phyloP scores from a whole-genome alignment of 2,888 invertebrate genomes.

The Eremobia ochroleuca region DNA sequence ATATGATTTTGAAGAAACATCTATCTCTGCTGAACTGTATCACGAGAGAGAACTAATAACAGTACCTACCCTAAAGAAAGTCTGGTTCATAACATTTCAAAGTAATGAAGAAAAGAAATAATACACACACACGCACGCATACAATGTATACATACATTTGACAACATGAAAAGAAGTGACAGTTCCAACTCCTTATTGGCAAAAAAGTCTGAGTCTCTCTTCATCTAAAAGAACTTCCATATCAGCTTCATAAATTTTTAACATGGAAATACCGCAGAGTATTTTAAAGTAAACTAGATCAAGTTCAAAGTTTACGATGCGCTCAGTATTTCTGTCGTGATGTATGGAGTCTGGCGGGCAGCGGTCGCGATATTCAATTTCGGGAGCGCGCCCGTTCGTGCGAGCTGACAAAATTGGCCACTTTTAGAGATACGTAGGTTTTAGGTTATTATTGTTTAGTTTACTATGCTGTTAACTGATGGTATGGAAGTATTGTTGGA shows the following conservation, averaged over 20 bases:
- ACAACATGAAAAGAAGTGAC: neutral
- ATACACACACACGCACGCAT: too few species aligned
- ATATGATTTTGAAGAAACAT: neutral
- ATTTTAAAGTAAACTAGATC: conserved; percentile 34
- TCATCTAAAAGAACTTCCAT: neutral
- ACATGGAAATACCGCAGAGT: conserved; percentile 17
- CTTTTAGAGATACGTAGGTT: conserved; percentile 43
- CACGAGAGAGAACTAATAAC: neutral
- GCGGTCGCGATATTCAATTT: conserved; percentile 62
- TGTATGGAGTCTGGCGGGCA: conserved; percentile 49
- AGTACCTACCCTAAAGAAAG: neutral
- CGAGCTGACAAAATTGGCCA: conserved; percentile 28
- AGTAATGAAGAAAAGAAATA: neutral
- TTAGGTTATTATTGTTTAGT: neutral
- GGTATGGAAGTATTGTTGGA: too few species aligned
- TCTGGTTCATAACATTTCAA: neutral
- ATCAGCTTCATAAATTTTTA: conserved; percentile 9
- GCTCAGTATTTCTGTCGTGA: conserved; percentile 43
- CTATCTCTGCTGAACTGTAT: neutral
- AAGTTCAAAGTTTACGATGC: conserved; percentile 49
- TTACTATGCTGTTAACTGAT: too few species aligned
- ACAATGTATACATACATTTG: neutral
- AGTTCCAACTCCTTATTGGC: neutral
- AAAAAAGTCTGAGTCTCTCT: neutral
- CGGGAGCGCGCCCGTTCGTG: conserved; percentile 16